Evolutionary conservation across 2,888 invertebrate genomes (phyloP).

Genomic region (Lasius platythorax): DNA sequence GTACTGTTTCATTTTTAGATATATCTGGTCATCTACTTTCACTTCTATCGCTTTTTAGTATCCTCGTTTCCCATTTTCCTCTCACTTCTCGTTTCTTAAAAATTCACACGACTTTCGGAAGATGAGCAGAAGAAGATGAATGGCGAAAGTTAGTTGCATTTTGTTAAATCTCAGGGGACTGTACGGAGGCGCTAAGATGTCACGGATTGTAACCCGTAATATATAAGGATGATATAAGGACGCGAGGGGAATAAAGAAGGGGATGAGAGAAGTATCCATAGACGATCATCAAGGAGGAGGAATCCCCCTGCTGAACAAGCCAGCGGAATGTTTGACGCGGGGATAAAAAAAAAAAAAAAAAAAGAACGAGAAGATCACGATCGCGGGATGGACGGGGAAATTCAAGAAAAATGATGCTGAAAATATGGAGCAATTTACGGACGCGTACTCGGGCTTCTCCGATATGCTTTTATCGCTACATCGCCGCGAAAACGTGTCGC

Average conservation of each 20-base stretch:
- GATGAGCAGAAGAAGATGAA: not conserved
- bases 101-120: not conserved
- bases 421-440: constrained; percentile 64
- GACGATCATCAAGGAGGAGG: constrained; percentile 19
- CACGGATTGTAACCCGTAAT: not conserved
- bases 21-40: not conserved
- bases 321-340: constrained; percentile 32
- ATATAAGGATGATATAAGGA: constrained; percentile 7
- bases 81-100: not conserved
- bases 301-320: constrained; percentile 22
- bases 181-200: not conserved
- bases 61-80: not conserved
- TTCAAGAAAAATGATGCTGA: constrained; percentile 66
- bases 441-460: constrained; percentile 22
- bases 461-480: constrained; percentile 46
- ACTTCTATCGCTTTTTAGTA: not conserved
- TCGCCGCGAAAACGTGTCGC: constrained; percentile 46
- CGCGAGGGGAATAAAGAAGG: constrained; percentile 9
- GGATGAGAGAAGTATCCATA: constrained; percentile 17
- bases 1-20: not conserved
- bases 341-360: constrained; percentile 25
- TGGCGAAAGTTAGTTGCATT: not conserved
- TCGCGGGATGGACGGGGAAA: constrained; percentile 31
- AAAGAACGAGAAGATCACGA: constrained; percentile 11
- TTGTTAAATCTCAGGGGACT: not conserved